Conservation (phyloP, 2,888 invertebrate genomes). For the Trachelus tabidus region DNA sequence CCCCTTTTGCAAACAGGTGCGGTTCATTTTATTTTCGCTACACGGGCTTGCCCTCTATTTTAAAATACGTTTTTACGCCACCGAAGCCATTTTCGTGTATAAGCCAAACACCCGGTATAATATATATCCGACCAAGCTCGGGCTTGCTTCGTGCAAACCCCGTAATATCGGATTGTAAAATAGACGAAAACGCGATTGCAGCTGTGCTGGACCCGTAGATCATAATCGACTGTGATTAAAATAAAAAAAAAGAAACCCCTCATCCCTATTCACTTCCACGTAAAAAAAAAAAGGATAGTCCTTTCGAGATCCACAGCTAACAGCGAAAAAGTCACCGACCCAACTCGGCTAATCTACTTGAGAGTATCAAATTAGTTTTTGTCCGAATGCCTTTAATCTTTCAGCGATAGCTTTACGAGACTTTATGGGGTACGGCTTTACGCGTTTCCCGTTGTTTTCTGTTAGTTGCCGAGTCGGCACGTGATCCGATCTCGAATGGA, state of each 20-base stretch:
- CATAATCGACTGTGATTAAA: not conserved
- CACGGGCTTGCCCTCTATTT: not conserved
- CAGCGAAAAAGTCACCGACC: not conserved
- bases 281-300: not conserved
- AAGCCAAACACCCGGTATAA: not conserved
- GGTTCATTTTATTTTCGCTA: no score
- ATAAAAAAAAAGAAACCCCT: not conserved
- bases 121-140: not conserved
- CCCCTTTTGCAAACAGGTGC: not conserved
- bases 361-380: conserved; percentile 11
- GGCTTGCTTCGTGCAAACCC: not conserved
- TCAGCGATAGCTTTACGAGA: conserved; percentile 28
- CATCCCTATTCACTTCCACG: not conserved
- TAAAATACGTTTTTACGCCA: not conserved
- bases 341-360: conserved; percentile 3
- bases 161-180: not conserved
- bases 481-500: not conserved
- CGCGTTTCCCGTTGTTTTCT: conserved; percentile 23
- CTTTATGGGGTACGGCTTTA: conserved; percentile 34
- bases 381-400: conserved; percentile 29
- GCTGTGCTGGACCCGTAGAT: not conserved
- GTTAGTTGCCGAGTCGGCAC: conserved; percentile 2
- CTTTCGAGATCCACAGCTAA: not conserved
- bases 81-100: not conserved
- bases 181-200: not conserved